These are phyloP conservation scores for Trochalopteron elliotii DNA, from an alignment of 2,113 vertebrate genomes.

Conservation along the genomic window DNA sequence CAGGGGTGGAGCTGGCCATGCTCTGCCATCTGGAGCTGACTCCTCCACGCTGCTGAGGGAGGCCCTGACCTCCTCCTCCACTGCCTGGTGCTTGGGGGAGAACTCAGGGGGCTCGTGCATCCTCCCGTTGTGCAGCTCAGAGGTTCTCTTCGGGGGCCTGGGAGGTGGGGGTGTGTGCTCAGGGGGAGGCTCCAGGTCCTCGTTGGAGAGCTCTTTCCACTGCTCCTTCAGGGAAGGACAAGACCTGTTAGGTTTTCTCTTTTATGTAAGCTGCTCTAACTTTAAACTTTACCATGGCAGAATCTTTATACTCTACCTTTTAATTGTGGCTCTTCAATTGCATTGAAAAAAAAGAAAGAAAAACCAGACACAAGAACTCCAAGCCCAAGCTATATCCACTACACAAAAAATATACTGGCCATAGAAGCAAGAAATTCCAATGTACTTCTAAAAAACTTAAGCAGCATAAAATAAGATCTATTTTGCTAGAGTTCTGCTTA, in stretches of 20 bases:
- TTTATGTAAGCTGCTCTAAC: neutral
- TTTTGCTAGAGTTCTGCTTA: neutral
- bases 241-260: neutral
- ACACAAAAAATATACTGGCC: neutral
- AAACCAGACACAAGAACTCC: neutral
- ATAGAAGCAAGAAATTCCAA: neutral
- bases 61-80: constrained; percentile 20
- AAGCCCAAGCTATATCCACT: neutral
- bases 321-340: neutral
- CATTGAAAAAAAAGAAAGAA: neutral
- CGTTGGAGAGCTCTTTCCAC: constrained; percentile 94
- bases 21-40: constrained; percentile 43
- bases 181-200: constrained; percentile 88
- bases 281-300: neutral
- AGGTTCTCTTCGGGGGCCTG: constrained; percentile 79
- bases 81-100: constrained; percentile 45
- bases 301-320: neutral
- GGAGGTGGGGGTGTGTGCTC: constrained; percentile 88
- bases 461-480: neutral
- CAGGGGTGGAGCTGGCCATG: neutral
- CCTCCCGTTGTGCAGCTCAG: constrained; percentile 79
- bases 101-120: constrained; percentile 63
- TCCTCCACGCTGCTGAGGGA: neutral
- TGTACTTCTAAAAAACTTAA: neutral
- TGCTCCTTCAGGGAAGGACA: constrained; percentile 80